phyloP scores from a whole-genome alignment of 2,797 vertebrate species.

The Otus scops region DNA sequence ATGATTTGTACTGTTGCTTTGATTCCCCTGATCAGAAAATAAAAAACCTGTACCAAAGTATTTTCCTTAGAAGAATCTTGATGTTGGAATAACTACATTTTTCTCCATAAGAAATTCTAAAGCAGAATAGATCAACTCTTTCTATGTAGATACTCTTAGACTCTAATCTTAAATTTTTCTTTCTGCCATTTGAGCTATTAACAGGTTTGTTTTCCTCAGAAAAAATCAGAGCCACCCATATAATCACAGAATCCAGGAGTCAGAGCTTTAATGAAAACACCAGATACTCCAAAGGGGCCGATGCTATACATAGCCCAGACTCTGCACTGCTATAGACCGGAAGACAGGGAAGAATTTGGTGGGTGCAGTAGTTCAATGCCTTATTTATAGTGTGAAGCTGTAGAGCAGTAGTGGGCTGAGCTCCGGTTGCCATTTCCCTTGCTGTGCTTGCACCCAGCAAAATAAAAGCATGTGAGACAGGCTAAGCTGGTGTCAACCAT shows the following conservation, averaged over 20 bases:
- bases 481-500: neutral
- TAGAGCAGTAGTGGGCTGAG: neutral
- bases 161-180: neutral
- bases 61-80: neutral
- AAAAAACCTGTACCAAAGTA: neutral
- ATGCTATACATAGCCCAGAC: neutral
- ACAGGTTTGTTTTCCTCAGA: neutral
- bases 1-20: neutral
- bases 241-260: neutral
- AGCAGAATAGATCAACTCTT: neutral
- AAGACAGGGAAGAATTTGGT: neutral
- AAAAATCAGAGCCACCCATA: neutral
- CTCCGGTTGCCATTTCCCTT: slow-evolving; percentile 13
- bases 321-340: neutral
- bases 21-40: neutral
- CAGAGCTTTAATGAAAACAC: neutral
- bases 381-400: neutral
- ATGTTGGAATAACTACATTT: neutral
- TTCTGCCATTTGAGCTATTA: neutral
- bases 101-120: neutral
- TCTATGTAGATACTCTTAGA: neutral
- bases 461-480: neutral
- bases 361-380: neutral
- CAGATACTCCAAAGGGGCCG: neutral
- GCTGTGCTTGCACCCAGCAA: neutral